These are phyloP conservation scores for Siderastrea radians DNA, from an alignment of 92 coral and sea anemone species.

Conservation along the genomic window DNA sequence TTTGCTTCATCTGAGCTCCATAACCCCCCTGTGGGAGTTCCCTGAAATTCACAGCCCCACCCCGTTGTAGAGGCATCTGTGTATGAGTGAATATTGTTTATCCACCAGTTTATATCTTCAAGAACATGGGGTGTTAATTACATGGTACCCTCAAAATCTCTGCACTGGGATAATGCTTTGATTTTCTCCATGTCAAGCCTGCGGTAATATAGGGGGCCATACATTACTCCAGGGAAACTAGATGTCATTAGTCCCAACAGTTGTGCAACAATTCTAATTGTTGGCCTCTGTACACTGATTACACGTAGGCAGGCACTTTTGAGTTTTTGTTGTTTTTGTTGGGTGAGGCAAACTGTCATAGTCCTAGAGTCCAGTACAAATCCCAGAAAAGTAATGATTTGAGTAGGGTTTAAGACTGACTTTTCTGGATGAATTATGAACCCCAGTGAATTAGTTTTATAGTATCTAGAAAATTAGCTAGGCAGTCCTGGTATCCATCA, in stretches of 20 bases:
- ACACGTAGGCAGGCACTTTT: conserved; percentile 11
- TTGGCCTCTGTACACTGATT: not conserved
- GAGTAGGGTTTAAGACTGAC: conserved; percentile 43
- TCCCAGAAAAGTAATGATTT: conserved; percentile 39
- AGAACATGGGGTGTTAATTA: conserved; percentile 17
- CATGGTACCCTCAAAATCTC: conserved; percentile 36
- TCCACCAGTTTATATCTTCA: conserved; percentile 50
- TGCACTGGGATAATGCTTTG: not conserved
- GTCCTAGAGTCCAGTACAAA: conserved; percentile 51
- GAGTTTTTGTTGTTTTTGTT: conserved; percentile 38
- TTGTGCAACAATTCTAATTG: conserved; percentile 33
- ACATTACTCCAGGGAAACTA: conserved; percentile 30
- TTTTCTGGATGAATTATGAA: conserved; percentile 53
- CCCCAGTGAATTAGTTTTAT: conserved; percentile 44
- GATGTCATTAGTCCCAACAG: conserved; percentile 25
- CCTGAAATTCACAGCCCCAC: conserved; percentile 50
- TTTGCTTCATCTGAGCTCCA: conserved; percentile 42
- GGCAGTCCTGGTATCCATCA: conserved; percentile 50
- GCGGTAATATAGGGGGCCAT: conserved; percentile 28
- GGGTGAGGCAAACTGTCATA: conserved; percentile 50
- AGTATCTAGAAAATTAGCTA: conserved; percentile 49
- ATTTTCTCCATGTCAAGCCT: conserved; percentile 36
- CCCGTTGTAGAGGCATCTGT: conserved; percentile 59
- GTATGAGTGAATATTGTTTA: conserved; percentile 9
- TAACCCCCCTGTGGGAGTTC: conserved; percentile 35